A percentile compares a stretch with the other conserved stretches of the same genome.
phyloP scores from a whole-genome alignment of 2,797 vertebrate genomes.

The Limnodromus scolopaceus region DNA sequence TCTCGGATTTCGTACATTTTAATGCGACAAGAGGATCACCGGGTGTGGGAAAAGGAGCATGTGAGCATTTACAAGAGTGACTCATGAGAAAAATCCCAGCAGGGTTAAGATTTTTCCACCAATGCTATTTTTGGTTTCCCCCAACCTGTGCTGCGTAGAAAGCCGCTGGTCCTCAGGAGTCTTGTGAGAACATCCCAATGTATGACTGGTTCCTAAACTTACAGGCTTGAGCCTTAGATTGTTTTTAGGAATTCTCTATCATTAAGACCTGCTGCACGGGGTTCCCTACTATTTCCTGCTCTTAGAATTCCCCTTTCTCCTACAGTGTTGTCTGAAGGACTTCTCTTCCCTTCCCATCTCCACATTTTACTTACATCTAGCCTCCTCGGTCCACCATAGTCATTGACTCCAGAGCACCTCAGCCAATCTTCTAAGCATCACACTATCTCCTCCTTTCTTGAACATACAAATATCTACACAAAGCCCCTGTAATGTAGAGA shows the following conservation, averaged over 20 bases:
- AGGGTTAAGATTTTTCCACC: constrained; percentile 6
- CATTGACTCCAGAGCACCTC: background rate
- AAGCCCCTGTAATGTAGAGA: background rate
- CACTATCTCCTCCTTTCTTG: background rate
- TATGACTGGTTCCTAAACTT: background rate
- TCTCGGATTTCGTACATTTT: background rate
- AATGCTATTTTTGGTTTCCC: background rate
- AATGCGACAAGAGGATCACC: background rate
- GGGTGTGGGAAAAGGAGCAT: background rate
- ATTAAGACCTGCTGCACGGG: background rate
- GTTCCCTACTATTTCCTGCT: background rate
- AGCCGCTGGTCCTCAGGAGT: background rate
- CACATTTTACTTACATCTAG: background rate
- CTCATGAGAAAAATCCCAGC: constrained; percentile 44
- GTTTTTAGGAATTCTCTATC: background rate
- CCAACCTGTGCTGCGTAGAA: background rate
- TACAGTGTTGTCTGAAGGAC: background rate
- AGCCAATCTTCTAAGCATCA: background rate
- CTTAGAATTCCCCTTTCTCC: background rate
- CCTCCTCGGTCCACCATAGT: background rate
- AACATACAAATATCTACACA: background rate
- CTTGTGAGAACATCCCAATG: background rate
- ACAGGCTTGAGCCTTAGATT: background rate
- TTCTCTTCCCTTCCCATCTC: background rate
- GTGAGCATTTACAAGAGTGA: background rate